phyloP scores from a whole-genome alignment of 2,113 vertebrate genomes.

The Cynoglossus semilaevis region DNA sequence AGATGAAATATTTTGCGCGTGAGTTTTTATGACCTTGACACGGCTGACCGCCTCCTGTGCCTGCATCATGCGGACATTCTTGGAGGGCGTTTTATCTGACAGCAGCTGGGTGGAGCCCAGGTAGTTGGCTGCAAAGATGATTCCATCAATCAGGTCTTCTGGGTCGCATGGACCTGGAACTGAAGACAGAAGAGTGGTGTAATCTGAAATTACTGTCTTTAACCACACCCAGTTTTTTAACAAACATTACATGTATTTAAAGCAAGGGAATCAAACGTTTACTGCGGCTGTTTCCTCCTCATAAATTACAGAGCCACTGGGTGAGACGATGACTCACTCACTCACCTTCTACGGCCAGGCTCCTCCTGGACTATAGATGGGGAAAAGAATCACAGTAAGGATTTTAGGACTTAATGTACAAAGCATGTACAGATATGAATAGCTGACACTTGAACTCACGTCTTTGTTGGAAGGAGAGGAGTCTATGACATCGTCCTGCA shows the following conservation, averaged over 20 bases:
- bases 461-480: conserved; percentile 84
- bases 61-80: conserved; percentile 98
- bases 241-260: too few relatives aligned
- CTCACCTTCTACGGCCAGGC: conserved; percentile 97
- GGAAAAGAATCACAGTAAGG: conserved; percentile 53
- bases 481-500: conserved; percentile 82
- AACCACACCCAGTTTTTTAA: too few relatives aligned
- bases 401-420: neutral
- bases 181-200: conserved; percentile 39
- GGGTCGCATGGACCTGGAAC: conserved; percentile 97
- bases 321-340: neutral
- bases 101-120: conserved; percentile 95
- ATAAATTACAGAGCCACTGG: too few relatives aligned
- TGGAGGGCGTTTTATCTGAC: conserved; percentile 96
- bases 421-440: neutral
- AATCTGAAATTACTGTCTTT: neutral
- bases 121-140: conserved; percentile 97
- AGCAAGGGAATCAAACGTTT: too few relatives aligned
- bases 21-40: conserved; percentile 84
- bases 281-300: too few relatives aligned
- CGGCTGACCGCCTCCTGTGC: conserved; percentile 96
- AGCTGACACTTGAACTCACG: conserved; percentile 61
- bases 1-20: neutral
- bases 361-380: conserved; percentile 89
- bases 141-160: conserved; percentile 96